Evolutionary conservation across 2,113 vertebrate genomes (phyloP).

Genomic region (Syngnathus floridae): DNA sequence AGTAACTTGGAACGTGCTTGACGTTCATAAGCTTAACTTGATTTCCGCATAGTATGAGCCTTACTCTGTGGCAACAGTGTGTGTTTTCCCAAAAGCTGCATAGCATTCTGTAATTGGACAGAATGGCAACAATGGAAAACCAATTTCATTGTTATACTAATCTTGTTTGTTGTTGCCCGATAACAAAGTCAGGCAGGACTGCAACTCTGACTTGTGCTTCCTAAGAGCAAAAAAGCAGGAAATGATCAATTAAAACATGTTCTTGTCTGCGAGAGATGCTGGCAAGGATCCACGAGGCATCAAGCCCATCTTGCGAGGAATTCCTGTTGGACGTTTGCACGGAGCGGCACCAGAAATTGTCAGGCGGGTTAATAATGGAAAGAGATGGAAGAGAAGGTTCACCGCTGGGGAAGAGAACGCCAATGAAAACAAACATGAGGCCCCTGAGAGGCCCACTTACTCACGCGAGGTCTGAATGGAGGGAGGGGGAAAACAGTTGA

Average conservation of each 20-base stretch:
- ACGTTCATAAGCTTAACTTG: too few species aligned
- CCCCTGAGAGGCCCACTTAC: slow-evolving; percentile 31
- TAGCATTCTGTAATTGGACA: too few species aligned
- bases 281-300: neutral
- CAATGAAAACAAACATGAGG: slow-evolving; percentile 40
- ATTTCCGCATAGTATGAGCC: too few species aligned
- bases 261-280: neutral
- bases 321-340: slow-evolving; percentile 1
- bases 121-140: neutral
- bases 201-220: neutral
- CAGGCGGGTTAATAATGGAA: slow-evolving; percentile 7
- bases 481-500: neutral
- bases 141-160: neutral
- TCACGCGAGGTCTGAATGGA: slow-evolving; percentile 29
- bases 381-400: slow-evolving; percentile 3
- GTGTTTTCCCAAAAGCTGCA: too few species aligned
- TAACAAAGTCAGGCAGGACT: neutral
- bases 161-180: neutral
- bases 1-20: too few species aligned
- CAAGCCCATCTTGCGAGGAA: slow-evolving; percentile 8
- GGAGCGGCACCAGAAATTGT: slow-evolving; percentile 1
- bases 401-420: slow-evolving; percentile 6
- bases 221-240: neutral
- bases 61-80: too few species aligned
- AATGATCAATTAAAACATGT: neutral